Conservation (phyloP, 2,113 vertebrate species). For the Carlito syrichta region DNA sequence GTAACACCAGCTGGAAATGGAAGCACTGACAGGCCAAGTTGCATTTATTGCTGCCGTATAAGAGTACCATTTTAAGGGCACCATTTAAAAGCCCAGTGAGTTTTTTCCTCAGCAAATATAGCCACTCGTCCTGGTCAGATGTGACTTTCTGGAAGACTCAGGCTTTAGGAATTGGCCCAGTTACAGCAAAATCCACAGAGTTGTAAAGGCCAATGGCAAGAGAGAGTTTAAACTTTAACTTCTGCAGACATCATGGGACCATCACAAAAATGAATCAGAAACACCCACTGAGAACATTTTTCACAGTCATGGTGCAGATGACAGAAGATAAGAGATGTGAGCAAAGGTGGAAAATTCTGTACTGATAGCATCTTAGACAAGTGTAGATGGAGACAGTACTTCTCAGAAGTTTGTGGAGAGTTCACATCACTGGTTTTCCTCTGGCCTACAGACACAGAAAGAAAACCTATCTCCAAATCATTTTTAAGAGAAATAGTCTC, state of each 20-base stretch:
- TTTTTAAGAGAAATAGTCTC: neutral
- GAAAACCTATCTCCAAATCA: neutral
- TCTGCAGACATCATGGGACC: conserved; percentile 76
- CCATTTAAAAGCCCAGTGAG: conserved; percentile 71
- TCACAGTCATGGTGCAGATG: conserved; percentile 58
- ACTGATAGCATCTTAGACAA: conserved; percentile 57
- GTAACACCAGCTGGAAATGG: conserved; percentile 71
- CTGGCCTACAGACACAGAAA: conserved; percentile 3
- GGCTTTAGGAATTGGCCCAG: neutral
- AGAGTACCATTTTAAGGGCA: conserved; percentile 75
- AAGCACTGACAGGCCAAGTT: conserved; percentile 67
- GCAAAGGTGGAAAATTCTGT: conserved; percentile 50
- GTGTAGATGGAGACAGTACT: neutral
- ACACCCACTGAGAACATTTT: conserved; percentile 66
- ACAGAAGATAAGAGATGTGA: conserved; percentile 74
- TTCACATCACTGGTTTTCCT: neutral
- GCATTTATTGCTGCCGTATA: conserved; percentile 70
- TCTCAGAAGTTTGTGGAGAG: neutral
- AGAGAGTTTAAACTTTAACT: conserved; percentile 78
- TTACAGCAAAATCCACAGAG: conserved; percentile 36
- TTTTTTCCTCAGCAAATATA: conserved; percentile 75
- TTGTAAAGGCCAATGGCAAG: conserved; percentile 45
- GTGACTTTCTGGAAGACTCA: conserved; percentile 59
- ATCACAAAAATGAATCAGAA: conserved; percentile 70
- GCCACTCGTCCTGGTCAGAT: conserved; percentile 58